phyloP scores from a whole-genome alignment of 1,140 invertebrate species.

The Drosophila ambigua region DNA sequence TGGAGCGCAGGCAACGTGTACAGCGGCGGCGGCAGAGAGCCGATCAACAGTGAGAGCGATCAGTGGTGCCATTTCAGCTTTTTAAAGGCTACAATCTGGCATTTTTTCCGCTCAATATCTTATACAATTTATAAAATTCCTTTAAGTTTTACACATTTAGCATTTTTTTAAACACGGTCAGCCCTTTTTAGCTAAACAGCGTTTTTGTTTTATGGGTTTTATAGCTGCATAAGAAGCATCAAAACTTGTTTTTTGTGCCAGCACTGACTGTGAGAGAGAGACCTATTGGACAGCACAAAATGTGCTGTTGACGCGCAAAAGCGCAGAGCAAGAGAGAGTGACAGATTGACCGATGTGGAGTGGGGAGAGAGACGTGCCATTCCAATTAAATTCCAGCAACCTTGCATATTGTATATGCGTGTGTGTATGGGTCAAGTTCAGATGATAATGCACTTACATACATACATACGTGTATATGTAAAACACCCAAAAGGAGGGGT shows the following conservation, averaged over 20 bases:
- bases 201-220: no score
- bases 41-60: slow-evolving; percentile 21
- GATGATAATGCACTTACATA: slow-evolving; percentile 11
- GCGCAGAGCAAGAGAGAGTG: slow-evolving; percentile 3
- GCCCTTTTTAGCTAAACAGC: no score
- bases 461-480: background rate
- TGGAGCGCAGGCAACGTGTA: slow-evolving; percentile 53
- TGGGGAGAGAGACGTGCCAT: background rate
- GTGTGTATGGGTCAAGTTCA: slow-evolving; percentile 52
- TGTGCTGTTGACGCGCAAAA: slow-evolving; percentile 29
- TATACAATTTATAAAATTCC: no score
- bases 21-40: slow-evolving; percentile 48
- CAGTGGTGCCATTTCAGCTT: no score
- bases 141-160: no score
- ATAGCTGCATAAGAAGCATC: no score
- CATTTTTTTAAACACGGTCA: no score
- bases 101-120: no score
- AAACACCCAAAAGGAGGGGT: no score
- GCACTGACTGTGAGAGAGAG: slow-evolving; percentile 20
- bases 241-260: no score
- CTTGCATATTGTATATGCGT: background rate
- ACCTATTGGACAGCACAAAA: slow-evolving; percentile 24
- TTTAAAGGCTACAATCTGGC: no score
- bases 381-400: background rate
- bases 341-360: background rate